A percentile compares a stretch with the other conserved stretches of the same genome.
Conservation (phyloP, 2,888 invertebrate genomes). For the Sympetrum striolatum region DNA sequence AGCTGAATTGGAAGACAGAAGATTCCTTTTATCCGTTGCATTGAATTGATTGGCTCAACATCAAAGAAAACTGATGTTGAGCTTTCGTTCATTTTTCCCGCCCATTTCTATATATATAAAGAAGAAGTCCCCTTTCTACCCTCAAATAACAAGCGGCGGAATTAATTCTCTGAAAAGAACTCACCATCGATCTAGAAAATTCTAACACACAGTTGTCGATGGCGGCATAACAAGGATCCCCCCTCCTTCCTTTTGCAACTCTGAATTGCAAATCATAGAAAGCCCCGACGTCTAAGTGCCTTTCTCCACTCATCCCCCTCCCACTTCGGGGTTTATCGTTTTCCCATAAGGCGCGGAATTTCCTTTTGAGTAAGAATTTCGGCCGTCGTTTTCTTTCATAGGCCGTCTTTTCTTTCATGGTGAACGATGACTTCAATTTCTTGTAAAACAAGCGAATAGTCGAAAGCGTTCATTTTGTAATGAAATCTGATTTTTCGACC, state of each 20-base stretch:
- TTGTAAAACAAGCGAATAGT: neutral
- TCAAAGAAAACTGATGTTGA: neutral
- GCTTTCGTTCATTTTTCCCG: neutral
- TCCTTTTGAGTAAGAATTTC: neutral
- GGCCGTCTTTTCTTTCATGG: neutral
- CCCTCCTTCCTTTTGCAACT: neutral
- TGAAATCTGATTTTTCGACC: neutral
- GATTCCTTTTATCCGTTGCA: neutral
- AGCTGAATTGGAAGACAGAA: neutral
- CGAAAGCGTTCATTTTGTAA: neutral
- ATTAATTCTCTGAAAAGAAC: neutral
- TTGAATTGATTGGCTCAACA: neutral
- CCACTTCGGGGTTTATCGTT: neutral
- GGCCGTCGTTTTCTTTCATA: too few relatives aligned
- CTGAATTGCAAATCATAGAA: slow-evolving; percentile 25
- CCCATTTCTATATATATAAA: neutral
- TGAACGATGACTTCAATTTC: neutral
- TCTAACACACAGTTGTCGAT: neutral
- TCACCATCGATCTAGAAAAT: neutral
- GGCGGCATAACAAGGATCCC: neutral
- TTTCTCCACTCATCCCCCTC: neutral
- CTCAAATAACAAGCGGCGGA: neutral
- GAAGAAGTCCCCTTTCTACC: neutral
- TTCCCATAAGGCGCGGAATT: neutral
- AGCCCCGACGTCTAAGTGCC: neutral